Conservation (phyloP, 2,888 invertebrate genomes). For the Drosophila putrida region DNA sequence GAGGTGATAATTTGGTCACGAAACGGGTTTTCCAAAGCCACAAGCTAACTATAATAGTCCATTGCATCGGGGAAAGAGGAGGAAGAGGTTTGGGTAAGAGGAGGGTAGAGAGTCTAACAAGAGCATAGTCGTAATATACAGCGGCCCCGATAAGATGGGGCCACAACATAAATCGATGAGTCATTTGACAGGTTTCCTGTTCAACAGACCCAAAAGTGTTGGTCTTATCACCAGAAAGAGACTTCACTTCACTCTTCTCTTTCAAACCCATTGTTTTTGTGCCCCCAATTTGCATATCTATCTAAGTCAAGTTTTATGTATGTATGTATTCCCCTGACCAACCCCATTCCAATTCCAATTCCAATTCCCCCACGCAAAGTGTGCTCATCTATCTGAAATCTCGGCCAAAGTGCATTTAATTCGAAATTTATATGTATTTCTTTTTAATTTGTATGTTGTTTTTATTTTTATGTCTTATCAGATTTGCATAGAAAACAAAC, state of each 20-base stretch:
- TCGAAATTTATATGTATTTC: slow-evolving; percentile 15
- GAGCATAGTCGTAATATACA: slow-evolving; percentile 36
- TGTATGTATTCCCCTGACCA: neutral
- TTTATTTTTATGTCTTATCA: slow-evolving; percentile 15
- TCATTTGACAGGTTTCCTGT: slow-evolving; percentile 61
- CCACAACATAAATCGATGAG: slow-evolving; percentile 59
- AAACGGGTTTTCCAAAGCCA: slow-evolving; percentile 45
- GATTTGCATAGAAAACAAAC: slow-evolving; percentile 32
- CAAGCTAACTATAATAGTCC: neutral
- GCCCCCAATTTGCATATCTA: slow-evolving; percentile 46
- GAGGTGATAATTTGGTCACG: slow-evolving; percentile 52
- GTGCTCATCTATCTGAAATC: slow-evolving; percentile 15
- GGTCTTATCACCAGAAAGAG: slow-evolving; percentile 31
- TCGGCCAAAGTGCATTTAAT: slow-evolving; percentile 36
- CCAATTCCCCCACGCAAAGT: slow-evolving; percentile 2
- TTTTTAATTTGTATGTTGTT: slow-evolving; percentile 1
- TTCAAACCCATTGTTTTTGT: slow-evolving; percentile 18
- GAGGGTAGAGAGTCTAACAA: slow-evolving; percentile 26
- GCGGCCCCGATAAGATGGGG: slow-evolving; percentile 43
- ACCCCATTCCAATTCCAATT: neutral
- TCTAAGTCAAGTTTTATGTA: slow-evolving; percentile 9
- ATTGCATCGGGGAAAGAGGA: neutral
- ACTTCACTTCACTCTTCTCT: neutral
- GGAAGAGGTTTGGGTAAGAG: neutral
- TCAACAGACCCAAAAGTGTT: slow-evolving; percentile 41